These are phyloP conservation scores for Sphenodon punctatus DNA, from an alignment of 2,797 vertebrate genomes.

Conservation along the genomic window DNA sequence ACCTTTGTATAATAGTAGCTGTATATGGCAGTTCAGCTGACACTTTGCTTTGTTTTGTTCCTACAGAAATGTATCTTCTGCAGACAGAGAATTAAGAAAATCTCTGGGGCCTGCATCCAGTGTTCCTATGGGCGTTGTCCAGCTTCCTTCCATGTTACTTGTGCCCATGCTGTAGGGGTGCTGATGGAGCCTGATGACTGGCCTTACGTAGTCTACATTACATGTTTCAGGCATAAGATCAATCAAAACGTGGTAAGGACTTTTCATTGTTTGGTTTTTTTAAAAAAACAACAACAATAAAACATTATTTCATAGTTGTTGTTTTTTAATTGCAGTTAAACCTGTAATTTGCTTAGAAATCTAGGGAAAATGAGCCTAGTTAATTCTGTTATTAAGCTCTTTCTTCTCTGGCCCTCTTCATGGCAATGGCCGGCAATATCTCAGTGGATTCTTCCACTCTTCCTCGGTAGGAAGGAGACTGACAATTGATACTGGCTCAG, in stretches of 20 bases:
- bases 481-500: too few species aligned
- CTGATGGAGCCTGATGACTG: slow-evolving; percentile 94
- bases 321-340: background rate
- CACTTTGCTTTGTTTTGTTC: slow-evolving; percentile 37
- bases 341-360: background rate
- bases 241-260: slow-evolving; percentile 85
- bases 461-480: too few species aligned
- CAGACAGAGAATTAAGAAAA: slow-evolving; percentile 82
- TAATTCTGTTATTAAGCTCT: background rate
- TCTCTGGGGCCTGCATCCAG: slow-evolving; percentile 92
- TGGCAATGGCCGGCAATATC: too few species aligned
- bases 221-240: slow-evolving; percentile 92
- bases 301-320: background rate
- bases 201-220: slow-evolving; percentile 95
- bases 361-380: background rate
- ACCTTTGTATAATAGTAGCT: too few species aligned
- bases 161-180: slow-evolving; percentile 93
- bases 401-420: too few species aligned
- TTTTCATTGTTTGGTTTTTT: background rate
- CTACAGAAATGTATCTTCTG: slow-evolving; percentile 82
- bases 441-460: too few species aligned
- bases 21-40: background rate
- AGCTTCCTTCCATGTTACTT: slow-evolving; percentile 96
- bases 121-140: slow-evolving; percentile 93
- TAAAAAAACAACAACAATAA: background rate